phyloP scores from a whole-genome alignment of 2,113 vertebrate species.

The Strigops habroptila region DNA sequence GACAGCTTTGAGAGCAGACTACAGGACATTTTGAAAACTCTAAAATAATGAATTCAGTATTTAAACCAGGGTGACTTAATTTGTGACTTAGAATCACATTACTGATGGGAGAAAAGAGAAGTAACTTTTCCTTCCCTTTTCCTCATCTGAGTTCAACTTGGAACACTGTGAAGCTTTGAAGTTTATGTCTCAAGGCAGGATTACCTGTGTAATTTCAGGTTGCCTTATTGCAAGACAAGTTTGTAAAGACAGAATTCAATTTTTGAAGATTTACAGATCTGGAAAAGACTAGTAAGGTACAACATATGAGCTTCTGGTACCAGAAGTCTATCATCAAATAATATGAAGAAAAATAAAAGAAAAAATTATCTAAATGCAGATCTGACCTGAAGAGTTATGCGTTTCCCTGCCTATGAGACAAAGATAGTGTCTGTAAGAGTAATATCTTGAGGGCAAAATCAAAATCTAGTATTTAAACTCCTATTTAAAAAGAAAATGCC shows the following conservation, averaged over 20 bases:
- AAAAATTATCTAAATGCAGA: background rate
- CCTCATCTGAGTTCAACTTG: background rate
- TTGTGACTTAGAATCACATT: background rate
- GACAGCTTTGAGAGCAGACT: background rate
- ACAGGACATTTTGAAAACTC: background rate
- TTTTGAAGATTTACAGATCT: background rate
- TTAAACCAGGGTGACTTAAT: background rate
- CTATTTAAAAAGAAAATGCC: background rate
- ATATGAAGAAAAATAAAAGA: background rate
- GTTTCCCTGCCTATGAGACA: background rate
- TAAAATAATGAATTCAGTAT: background rate
- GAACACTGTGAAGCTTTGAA: background rate
- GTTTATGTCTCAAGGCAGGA: background rate
- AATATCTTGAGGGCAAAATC: background rate
- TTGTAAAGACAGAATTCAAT: background rate
- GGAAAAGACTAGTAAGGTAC: background rate
- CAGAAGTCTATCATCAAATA: background rate
- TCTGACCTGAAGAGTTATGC: background rate
- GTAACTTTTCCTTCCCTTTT: background rate
- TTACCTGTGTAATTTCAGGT: background rate
- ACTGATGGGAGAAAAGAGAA: background rate
- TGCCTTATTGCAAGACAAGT: background rate
- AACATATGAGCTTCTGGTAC: too few relatives aligned
- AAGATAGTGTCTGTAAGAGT: background rate
- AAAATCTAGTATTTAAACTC: background rate